Evolutionary conservation across 2,113 vertebrate genomes (phyloP).

Genomic region (Corydoras sp.): DNA sequence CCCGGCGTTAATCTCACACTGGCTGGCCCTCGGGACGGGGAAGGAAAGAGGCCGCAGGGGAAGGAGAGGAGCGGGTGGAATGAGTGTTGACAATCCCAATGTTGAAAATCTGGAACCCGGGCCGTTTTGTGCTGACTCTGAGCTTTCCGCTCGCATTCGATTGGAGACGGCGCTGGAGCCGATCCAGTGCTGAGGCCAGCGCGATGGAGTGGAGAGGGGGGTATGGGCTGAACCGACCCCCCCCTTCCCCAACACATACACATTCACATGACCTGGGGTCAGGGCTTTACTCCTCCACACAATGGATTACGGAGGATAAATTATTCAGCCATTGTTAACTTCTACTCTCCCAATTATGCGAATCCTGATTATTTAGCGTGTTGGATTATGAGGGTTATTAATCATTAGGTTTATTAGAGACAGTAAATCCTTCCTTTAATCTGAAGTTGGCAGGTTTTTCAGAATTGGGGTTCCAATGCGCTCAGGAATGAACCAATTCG

Average conservation of each 20-base stretch:
- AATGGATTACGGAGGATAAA: constrained; percentile 4
- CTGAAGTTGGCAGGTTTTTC: too few species aligned
- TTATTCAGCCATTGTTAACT: not conserved
- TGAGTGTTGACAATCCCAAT: constrained; percentile 19
- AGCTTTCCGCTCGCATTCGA: constrained; percentile 63
- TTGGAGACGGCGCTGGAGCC: constrained; percentile 59
- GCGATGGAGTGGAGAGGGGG: constrained; percentile 48
- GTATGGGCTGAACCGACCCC: constrained; percentile 45
- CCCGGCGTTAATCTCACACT: constrained; percentile 67
- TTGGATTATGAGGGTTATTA: too few species aligned
- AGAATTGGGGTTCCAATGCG: too few species aligned
- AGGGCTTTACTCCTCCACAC: constrained; percentile 28
- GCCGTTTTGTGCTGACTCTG: constrained; percentile 67
- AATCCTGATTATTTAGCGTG: too few species aligned
- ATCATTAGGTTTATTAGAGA: too few species aligned
- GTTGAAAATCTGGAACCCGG: constrained; percentile 44
- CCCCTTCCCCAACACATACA: not conserved
- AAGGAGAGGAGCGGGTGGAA: constrained; percentile 1
- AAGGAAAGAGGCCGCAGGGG: constrained; percentile 6
- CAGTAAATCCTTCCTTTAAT: too few species aligned
- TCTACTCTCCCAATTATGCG: too few species aligned
- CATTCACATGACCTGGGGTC: constrained; percentile 9
- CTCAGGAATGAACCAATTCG: too few species aligned
- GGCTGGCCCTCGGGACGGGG: constrained; percentile 52
- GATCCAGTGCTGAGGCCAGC: constrained; percentile 64